Conservation (phyloP, 2,113 vertebrate genomes). For the Macaca mulatta region DNA sequence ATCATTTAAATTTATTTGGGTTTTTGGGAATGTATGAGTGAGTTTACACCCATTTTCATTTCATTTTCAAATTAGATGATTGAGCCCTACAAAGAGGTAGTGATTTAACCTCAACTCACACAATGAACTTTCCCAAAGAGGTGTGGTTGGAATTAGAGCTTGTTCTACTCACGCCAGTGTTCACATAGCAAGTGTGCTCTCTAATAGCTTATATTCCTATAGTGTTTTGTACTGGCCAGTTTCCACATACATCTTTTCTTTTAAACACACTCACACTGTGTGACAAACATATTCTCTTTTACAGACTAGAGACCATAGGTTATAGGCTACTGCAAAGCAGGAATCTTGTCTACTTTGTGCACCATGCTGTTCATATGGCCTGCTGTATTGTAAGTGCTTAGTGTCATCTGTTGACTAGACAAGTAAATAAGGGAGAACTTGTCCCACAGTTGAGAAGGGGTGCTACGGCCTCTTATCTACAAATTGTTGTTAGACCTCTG, state of each 20-base stretch:
- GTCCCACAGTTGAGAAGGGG: neutral
- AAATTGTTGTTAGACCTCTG: neutral
- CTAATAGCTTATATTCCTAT: neutral
- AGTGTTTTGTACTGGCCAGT: neutral
- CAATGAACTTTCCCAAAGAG: neutral
- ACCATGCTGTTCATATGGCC: neutral
- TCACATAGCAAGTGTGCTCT: neutral
- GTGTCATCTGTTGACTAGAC: neutral
- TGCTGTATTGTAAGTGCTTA: neutral
- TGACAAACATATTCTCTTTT: neutral
- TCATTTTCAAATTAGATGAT: neutral
- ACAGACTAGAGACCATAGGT: neutral
- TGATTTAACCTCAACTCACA: neutral
- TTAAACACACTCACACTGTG: neutral
- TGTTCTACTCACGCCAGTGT: too few relatives aligned
- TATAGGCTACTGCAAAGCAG: neutral
- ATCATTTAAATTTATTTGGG: neutral
- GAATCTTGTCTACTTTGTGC: accelerated
- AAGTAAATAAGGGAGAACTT: neutral
- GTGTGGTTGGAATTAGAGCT: neutral
- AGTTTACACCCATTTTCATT: neutral
- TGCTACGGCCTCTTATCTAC: neutral
- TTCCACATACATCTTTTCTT: neutral
- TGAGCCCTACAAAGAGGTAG: neutral
- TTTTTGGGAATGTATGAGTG: neutral